These are phyloP conservation scores for Holacanthus passer DNA, from an alignment of 2,113 vertebrate species.

Conservation along the genomic window DNA sequence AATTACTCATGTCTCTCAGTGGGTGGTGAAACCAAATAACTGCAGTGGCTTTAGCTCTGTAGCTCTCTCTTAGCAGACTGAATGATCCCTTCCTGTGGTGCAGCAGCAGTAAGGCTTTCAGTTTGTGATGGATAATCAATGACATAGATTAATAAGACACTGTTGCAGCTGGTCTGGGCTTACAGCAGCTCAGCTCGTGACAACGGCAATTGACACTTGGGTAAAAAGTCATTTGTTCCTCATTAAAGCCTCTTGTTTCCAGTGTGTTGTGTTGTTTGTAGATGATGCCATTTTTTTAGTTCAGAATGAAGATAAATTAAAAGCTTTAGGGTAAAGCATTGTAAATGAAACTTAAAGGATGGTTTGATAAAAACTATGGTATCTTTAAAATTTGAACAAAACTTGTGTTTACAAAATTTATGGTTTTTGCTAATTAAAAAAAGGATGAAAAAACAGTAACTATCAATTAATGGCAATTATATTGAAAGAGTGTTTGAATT, in stretches of 20 bases:
- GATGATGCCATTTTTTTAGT: no score
- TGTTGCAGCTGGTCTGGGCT: background rate
- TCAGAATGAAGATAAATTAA: no score
- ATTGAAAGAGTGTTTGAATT: no score
- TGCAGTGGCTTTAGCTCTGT: constrained; percentile 27
- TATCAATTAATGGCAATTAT: no score
- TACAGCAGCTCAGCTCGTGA: constrained; percentile 28
- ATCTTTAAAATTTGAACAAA: no score
- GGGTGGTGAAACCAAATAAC: constrained; percentile 8
- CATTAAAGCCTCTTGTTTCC: background rate
- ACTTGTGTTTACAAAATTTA: no score
- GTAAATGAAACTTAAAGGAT: no score
- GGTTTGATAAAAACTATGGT: no score
- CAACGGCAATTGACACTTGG: background rate
- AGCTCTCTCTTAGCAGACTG: constrained; percentile 11
- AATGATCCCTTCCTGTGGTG: constrained; percentile 6
- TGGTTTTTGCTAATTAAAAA: no score
- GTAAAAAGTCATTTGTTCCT: constrained; percentile 1
- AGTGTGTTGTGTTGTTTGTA: background rate
- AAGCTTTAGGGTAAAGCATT: no score
- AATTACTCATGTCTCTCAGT: constrained; percentile 14
- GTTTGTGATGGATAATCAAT: constrained; percentile 58
- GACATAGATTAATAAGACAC: constrained; percentile 22
- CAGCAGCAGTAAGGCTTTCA: constrained; percentile 1
- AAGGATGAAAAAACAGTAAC: no score